Base-by-base conservation (phyloP, 1,140 invertebrate genomes). In the Trachelipus rathkii region DNA sequence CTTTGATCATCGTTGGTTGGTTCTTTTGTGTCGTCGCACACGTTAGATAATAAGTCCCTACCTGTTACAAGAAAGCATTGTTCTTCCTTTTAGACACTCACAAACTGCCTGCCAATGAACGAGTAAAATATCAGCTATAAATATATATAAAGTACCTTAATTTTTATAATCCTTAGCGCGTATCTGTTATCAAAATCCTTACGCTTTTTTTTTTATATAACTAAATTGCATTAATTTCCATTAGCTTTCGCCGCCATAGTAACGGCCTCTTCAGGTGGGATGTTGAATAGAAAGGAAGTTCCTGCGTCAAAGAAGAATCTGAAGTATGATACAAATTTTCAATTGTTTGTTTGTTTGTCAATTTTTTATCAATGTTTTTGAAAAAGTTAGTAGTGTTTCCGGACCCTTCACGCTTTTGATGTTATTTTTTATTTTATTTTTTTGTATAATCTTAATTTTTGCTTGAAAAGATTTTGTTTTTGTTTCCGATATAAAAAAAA, bases 1-100 rank as follows among this genome's bases (percentile, higher is more conserved):
- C 77, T 70, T 72, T 78, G 50, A 60, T 60, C 50, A 19, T 60
- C 50, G 50, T 13, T 60, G 50, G 50, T 60, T 33, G 33, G 33
- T 33, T 33, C 50, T 2, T 60, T 60, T 60, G 50, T 60, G 50
- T 60, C 50, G 50, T 60, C 50, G 11, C 50, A 15, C 50, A 60
- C 1, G 50, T 60, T 60, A 60, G 50, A 60, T 19, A 19, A 60
- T 60, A 60, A 60, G 50, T 60, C 50, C 50, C 50, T 60, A 15
- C 50, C 8, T 13, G 11, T 19, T 19, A 15, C 50, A 60, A 19
- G 33, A 33, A 33, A 33, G 50, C 50, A 60, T 60, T 19, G 11
- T 60, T 19, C 8, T 8, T 19, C 50, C 50, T 15, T 60, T 60
- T 60, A 60, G 50, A 60, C 50, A 60, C 50, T 60, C 50, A 60